Percentiles rank a stretch among this genome's conserved stretches.
Evolutionary conservation across 1,140 invertebrate genomes (phyloP).

Genomic region (Sipha flava): DNA sequence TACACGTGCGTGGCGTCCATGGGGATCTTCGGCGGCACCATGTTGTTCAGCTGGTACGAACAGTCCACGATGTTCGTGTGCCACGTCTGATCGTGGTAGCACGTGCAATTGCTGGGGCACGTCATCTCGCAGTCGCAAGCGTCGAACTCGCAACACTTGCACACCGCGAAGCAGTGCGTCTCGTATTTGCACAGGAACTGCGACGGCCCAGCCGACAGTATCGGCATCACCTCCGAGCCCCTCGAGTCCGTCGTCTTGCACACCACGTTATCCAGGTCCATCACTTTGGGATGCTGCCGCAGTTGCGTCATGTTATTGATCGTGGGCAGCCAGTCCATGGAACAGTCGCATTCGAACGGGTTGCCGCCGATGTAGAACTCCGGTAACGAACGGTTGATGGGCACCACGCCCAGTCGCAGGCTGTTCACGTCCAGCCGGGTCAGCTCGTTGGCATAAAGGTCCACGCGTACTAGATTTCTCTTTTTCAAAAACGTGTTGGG

Average conservation of each 20-base stretch:
- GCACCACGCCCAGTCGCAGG: constrained; percentile 62
- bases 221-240: constrained; percentile 56
- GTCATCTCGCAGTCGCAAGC: constrained; percentile 93
- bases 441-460: constrained; percentile 80
- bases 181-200: constrained; percentile 86
- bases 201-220: constrained; percentile 54
- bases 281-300: constrained; percentile 71
- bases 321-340: constrained; percentile 82
- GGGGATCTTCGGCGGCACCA: constrained; percentile 74
- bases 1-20: constrained; percentile 91
- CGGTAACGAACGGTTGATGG: constrained; percentile 58
- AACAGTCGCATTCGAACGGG: constrained; percentile 83
- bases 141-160: constrained; percentile 89
- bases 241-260: constrained; percentile 71
- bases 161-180: constrained; percentile 84
- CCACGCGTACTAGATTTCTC: constrained; percentile 70
- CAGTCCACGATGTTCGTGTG: constrained; percentile 87
- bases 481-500: constrained; percentile 80
- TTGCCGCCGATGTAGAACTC: constrained; percentile 84
- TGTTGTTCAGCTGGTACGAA: constrained; percentile 61
- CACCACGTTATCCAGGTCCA: constrained; percentile 77
- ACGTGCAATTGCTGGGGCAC: constrained; percentile 82
- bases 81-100: constrained; percentile 87
- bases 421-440: constrained; percentile 71
- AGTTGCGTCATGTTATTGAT: constrained; percentile 74